These are phyloP conservation scores for Myotis pilosus DNA, from an alignment of 2,797 vertebrate genomes.

Conservation along the genomic window DNA sequence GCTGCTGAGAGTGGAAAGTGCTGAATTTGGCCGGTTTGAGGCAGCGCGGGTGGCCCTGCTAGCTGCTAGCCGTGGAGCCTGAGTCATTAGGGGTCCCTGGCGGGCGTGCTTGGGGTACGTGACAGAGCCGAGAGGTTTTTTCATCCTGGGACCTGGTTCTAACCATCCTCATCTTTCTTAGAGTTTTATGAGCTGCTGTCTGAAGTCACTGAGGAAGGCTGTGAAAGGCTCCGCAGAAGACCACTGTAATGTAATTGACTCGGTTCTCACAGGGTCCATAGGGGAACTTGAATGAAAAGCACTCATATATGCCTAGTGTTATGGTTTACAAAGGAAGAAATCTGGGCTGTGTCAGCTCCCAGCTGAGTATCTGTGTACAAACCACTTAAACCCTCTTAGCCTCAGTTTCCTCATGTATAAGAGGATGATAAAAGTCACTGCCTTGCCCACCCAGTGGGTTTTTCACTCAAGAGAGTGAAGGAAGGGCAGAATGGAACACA, in stretches of 20 bases:
- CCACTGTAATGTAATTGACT: not conserved
- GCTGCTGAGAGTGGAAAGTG: not conserved
- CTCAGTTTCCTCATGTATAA: slow-evolving; percentile 50
- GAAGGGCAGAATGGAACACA: not conserved
- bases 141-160: slow-evolving; percentile 8
- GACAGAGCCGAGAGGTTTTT: not conserved
- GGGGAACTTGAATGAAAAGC: slow-evolving; percentile 19
- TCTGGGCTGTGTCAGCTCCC: not conserved
- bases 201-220: slow-evolving; percentile 14
- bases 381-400: not conserved
- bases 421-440: not conserved
- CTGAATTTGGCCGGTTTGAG: not conserved
- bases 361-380: not conserved
- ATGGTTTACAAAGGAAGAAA: not conserved
- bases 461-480: not conserved
- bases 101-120: not conserved
- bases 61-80: slow-evolving; percentile 42
- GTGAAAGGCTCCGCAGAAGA: not conserved
- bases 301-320: slow-evolving; percentile 13
- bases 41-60: slow-evolving; percentile 23
- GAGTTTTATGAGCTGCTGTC: not conserved
- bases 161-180: not conserved
- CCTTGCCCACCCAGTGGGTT: not conserved
- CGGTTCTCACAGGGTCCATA: not conserved
- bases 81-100: slow-evolving; percentile 21